These are phyloP conservation scores for Catharus ustulatus DNA, from an alignment of 2,797 vertebrate species.

Conservation along the genomic window DNA sequence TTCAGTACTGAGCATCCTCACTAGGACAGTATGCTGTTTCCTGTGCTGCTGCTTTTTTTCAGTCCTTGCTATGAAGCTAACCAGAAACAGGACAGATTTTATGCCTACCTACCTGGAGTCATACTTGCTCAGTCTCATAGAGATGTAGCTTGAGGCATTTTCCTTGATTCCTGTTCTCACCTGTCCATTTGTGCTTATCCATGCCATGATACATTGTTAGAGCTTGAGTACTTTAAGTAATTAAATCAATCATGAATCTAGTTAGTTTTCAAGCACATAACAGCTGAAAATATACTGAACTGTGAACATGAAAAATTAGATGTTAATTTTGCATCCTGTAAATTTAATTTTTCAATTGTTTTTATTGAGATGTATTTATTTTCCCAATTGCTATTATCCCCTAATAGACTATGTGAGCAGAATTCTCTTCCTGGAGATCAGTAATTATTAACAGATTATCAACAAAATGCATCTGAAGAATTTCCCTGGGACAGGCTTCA, in stretches of 20 bases:
- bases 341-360: not conserved
- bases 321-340: not conserved
- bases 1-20: not conserved
- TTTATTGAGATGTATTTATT: not conserved
- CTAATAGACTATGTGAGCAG: not conserved
- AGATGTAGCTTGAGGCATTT: not conserved
- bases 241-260: not conserved
- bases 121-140: not conserved
- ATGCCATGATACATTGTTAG: accelerated
- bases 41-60: not conserved
- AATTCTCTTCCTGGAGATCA: not conserved
- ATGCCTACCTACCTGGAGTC: not conserved
- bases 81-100: not conserved
- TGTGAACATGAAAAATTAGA: not conserved
- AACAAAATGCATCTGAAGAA: not conserved
- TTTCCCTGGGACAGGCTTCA: not conserved
- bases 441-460: constrained; percentile 5
- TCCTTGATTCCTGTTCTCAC: not conserved
- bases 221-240: not conserved
- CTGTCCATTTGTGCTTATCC: not conserved
- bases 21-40: accelerated
- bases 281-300: not conserved
- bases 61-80: not conserved
- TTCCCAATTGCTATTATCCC: not conserved
- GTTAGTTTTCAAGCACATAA: not conserved